Conservation (phyloP, 37 sponge, comb jelly and placozoan genomes). For the Ianthella basta region DNA sequence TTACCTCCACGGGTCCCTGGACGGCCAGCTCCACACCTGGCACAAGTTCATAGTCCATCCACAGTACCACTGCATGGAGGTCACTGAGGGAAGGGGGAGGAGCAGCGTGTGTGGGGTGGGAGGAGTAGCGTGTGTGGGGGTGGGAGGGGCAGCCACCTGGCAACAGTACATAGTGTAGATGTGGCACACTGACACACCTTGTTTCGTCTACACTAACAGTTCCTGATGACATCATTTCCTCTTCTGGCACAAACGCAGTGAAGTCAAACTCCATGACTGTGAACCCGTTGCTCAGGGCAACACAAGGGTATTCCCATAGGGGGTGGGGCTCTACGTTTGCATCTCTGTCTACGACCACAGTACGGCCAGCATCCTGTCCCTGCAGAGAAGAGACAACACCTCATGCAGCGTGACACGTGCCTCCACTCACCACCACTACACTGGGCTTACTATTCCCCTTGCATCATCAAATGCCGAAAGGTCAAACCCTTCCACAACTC, state of each 20-base stretch:
- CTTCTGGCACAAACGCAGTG: slow-evolving; percentile 22
- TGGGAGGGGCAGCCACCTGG: no score
- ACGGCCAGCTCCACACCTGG: background rate
- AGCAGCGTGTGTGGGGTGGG: no score
- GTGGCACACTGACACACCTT: background rate
- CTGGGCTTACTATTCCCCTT: slow-evolving; percentile 12
- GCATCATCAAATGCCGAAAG: slow-evolving; percentile 69
- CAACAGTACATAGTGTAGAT: no score
- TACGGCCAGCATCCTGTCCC: background rate
- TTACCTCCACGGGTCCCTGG: slow-evolving; percentile 54
- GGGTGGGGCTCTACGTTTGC: slow-evolving; percentile 59
- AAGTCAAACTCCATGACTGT: slow-evolving; percentile 78
- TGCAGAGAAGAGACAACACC: background rate
- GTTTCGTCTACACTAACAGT: background rate
- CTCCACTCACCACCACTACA: no score
- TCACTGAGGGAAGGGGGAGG: background rate
- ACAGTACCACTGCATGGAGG: slow-evolving; percentile 72
- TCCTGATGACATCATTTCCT: background rate
- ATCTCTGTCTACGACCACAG: background rate
- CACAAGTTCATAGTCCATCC: slow-evolving; percentile 85
- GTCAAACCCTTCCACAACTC: slow-evolving; percentile 72
- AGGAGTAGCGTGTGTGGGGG: no score
- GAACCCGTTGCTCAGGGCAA: slow-evolving; percentile 43
- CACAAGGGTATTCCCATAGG: slow-evolving; percentile 85
- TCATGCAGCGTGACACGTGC: no score